A percentile compares a stretch with the other conserved stretches of the same genome.
Evolutionary conservation across 1,140 invertebrate species (phyloP).

Genomic region (Zaprionus lachaisei): DNA sequence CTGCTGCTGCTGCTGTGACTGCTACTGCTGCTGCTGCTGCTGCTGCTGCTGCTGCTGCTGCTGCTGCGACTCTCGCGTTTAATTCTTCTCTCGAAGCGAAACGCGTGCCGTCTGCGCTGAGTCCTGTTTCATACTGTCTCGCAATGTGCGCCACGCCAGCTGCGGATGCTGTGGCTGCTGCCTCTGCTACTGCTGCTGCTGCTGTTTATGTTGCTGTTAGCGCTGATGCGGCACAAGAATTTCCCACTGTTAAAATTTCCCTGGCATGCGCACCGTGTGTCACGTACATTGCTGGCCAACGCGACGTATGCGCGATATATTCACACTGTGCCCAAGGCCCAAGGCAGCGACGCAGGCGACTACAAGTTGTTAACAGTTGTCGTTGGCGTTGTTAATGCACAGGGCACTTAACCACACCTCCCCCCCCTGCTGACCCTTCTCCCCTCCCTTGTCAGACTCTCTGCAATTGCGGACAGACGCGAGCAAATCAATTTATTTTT

Average conservation of each 20-base stretch:
- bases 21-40: constrained; percentile 16
- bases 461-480: neutral
- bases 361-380: constrained; percentile 26
- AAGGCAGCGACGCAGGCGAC: neutral
- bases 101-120: constrained; percentile 80
- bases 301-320: constrained; percentile 60
- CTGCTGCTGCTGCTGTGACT: constrained; percentile 8
- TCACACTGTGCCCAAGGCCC: constrained; percentile 12
- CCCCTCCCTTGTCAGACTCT: neutral
- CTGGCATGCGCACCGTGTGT: constrained; percentile 70
- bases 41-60: constrained; percentile 42
- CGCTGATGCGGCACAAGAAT: constrained; percentile 60
- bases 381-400: constrained; percentile 3
- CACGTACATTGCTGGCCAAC: constrained; percentile 40
- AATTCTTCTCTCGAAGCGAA: constrained; percentile 58
- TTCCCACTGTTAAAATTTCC: constrained; percentile 78
- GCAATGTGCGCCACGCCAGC: constrained; percentile 27
- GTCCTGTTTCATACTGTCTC: constrained; percentile 77
- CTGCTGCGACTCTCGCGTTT: constrained; percentile 51
- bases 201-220: too few species aligned
- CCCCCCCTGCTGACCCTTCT: neutral
- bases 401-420: neutral
- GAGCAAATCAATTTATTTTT: constrained; percentile 2
- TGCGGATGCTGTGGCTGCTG: constrained; percentile 29
- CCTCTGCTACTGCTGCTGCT: constrained; percentile 13